Evolutionary conservation across 1,140 invertebrate genomes (phyloP), one percentile per base, ranked within the genome.

Genomic region (Rhynchophorus ferrugineus): DNA sequence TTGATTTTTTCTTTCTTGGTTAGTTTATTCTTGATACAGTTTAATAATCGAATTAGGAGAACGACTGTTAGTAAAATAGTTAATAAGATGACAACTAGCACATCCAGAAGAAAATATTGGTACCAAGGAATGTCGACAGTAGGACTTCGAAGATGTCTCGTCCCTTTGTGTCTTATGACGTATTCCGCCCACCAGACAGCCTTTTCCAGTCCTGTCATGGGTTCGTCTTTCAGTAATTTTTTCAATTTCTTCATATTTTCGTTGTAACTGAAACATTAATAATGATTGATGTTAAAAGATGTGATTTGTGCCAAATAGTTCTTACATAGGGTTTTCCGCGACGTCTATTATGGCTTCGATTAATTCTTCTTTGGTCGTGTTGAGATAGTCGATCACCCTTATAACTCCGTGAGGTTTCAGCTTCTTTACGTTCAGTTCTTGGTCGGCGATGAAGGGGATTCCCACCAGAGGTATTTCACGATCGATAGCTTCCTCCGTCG

Each of bases 131-230:
- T 49, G 34, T 71, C 63, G 3, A 59, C 44, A 3, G 60, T 64
- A 6, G 66, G 59, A 44, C 65, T 65, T 47, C 60, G 61, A 11
- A 72, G 54, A 58, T 71, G 65, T 33, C 62, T 57, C 5, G 66
- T 64, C 11, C 70, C 70, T 58, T 68, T 66, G 52, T 74, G 61
- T 18, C 73, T 58, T 16, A 76, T 59, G 11, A 73, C 68, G 56
- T 73, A 72, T 54, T 76, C 74, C 2, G 72, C 70, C 73, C 72
- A 75, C 71, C 73, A 76, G 50, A 73, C 59, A 5, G 69, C 71
- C 44, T 64, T 64, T 46, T 75, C 67, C 13, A 72, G 29, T 1
- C 66, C 56, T 1, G 54, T 61, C 58, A 65, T 58, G 8, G 68
- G 69, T 57, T 67, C 56, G 49, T 72, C 71, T 33, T 51, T 49